These are phyloP conservation scores for Patella caerulea DNA, from an alignment of 2,888 invertebrate genomes.

Conservation along the genomic window DNA sequence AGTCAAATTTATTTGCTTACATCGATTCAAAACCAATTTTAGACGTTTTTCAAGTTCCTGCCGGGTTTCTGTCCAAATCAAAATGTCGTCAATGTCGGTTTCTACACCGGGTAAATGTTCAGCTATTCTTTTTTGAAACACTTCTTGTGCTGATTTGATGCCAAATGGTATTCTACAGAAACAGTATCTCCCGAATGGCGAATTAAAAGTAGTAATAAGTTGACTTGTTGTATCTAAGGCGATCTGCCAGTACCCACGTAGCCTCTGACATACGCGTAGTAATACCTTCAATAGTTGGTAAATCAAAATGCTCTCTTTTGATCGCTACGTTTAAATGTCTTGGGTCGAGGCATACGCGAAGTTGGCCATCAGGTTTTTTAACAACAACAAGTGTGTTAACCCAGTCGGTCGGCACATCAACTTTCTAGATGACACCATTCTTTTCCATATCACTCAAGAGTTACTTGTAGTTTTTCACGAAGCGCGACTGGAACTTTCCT, in stretches of 20 bases:
- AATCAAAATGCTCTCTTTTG: conserved; percentile 16
- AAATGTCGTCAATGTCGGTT: conserved; percentile 37
- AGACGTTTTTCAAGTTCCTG: conserved; percentile 23
- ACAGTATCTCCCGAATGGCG: conserved; percentile 25
- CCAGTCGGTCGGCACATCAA: no score
- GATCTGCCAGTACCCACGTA: conserved; percentile 30
- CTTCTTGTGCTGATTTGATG: conserved; percentile 26
- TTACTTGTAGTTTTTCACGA: no score
- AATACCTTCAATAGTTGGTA: conserved; percentile 23
- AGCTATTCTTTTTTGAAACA: no score
- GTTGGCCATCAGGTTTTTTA: no score
- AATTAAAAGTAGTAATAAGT: conserved; percentile 27
- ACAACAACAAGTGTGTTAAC: no score
- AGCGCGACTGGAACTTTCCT: no score
- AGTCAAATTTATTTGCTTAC: not conserved
- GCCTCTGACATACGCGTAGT: conserved; percentile 17
- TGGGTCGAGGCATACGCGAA: conserved; percentile 26
- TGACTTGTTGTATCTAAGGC: conserved; percentile 24
- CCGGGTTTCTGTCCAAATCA: conserved; percentile 29
- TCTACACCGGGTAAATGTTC: conserved; percentile 31
- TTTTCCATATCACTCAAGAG: no score
- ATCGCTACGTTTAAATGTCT: conserved; percentile 32
- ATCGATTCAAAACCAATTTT: conserved; percentile 21
- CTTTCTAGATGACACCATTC: no score
- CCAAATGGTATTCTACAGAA: conserved; percentile 36